Base-by-base conservation (phyloP, 1,140 invertebrate genomes). In the Solenopsis invicta region DNA sequence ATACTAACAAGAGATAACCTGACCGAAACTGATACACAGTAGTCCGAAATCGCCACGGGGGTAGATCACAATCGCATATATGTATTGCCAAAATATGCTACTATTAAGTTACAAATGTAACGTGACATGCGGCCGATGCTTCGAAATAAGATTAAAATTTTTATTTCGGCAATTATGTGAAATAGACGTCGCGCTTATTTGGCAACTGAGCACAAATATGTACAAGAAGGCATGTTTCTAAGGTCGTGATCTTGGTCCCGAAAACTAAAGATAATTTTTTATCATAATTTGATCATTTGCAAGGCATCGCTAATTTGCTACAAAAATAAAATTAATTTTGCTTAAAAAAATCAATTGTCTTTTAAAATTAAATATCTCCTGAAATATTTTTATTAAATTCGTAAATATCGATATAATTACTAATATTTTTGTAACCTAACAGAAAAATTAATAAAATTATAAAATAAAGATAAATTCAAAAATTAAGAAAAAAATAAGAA, bases 1-100 rank as follows among this genome's bases (percentile, higher is more conserved):
- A 24, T 56, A 59, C 50, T 41, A 84, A 84, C 37, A 61, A 67
- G 69, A 84, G 69, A 75, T 84, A 84, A 84, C 41, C 69, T 84
- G 29, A 62, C 54, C 45, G 37, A 84, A 62, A 84, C 24, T 45
- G 69, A 84, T 75, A 37, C 13, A 29, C 13, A 29, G 29, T 29
- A 61, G 24, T 75, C 41, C 13, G 29, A 50, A 50, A 62, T 74
- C 29, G 69, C 41, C 18, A 24, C 13, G 29, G 54, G 67, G 48
- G 24, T 59, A 29, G 54, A 18, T 24, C 34, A 16, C 66, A 37
- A 6, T 18, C 66, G 24, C 50, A 21, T 16, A 56, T 29, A 48
- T 48, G 45, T 48, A 45, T 61, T 18, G 8, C 1, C 54, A 34
- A 84, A 84, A 75, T 84, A 59, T 82, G 52, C 8, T 16, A 56